A percentile compares a stretch with the other conserved stretches of the same genome.
Conservation (phyloP, 2,797 vertebrate genomes). For the Paguma larvata region DNA sequence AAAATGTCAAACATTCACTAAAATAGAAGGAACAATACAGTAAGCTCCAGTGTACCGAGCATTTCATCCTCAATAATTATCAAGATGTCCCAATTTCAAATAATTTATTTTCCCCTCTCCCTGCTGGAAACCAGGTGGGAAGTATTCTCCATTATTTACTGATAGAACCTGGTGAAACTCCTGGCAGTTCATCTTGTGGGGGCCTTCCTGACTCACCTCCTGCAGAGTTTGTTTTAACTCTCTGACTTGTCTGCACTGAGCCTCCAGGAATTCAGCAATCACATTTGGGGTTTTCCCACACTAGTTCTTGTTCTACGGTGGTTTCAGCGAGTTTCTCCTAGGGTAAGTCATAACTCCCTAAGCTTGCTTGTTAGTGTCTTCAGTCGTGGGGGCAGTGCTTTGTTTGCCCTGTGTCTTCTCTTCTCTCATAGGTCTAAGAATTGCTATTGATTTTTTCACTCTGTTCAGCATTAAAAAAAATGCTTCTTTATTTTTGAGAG, state of each 20-base stretch:
- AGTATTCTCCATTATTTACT: background rate
- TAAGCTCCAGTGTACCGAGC: background rate
- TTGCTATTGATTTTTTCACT: background rate
- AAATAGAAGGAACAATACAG: background rate
- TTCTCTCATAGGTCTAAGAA: background rate
- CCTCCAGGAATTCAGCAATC: background rate
- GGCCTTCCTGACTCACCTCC: rapidly evolving
- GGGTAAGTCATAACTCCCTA: background rate
- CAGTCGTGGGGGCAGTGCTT: background rate
- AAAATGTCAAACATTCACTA: background rate
- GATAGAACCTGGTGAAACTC: background rate
- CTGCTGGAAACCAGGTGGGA: background rate
- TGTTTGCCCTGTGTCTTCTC: background rate
- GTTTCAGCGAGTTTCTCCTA: background rate
- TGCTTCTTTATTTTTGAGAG: too few relatives aligned
- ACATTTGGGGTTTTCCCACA: background rate
- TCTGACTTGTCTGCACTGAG: background rate
- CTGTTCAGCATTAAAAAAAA: background rate
- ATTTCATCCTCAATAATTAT: background rate
- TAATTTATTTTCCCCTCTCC: background rate
- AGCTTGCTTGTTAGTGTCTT: background rate
- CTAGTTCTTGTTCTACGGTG: rapidly evolving
- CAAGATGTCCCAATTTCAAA: background rate
- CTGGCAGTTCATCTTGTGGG: background rate
- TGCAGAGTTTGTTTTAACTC: background rate